Percentiles rank a stretch among this genome's conserved stretches.
phyloP scores from a whole-genome alignment of 2,797 vertebrate genomes.

The Amblyraja radiata region DNA sequence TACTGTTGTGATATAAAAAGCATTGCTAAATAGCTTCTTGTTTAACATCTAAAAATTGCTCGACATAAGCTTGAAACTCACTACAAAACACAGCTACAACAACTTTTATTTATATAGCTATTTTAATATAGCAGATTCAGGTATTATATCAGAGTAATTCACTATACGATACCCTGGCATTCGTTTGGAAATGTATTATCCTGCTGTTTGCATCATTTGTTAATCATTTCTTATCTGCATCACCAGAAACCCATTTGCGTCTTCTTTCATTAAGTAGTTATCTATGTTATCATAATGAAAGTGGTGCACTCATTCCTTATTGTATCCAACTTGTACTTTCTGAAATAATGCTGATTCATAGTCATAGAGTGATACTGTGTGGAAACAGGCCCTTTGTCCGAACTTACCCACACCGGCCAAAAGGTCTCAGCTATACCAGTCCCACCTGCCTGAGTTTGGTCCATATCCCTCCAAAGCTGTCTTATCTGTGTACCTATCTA shows the following conservation, averaged over 20 bases:
- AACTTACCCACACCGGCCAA: no score
- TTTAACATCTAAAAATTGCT: neutral
- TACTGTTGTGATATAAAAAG: neutral
- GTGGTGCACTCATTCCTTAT: neutral
- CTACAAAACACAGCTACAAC: neutral
- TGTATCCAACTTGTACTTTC: neutral
- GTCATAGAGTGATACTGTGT: no score
- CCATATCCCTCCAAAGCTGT: no score
- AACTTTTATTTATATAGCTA: no score
- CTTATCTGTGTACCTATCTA: no score
- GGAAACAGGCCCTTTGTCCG: no score
- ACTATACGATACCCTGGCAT: neutral
- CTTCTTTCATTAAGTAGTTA: neutral
- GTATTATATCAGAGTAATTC: neutral
- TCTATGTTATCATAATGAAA: neutral
- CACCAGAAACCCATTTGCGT: neutral
- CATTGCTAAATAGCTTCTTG: neutral
- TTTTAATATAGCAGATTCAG: no score
- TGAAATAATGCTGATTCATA: neutral
- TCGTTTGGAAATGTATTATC: neutral
- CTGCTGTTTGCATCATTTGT: neutral
- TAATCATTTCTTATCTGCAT: neutral
- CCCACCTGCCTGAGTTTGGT: no score
- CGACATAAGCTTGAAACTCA: neutral
- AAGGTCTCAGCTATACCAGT: no score